Evolutionary conservation across 2,888 invertebrate species (phyloP).

Genomic region (Gortyna flavago): DNA sequence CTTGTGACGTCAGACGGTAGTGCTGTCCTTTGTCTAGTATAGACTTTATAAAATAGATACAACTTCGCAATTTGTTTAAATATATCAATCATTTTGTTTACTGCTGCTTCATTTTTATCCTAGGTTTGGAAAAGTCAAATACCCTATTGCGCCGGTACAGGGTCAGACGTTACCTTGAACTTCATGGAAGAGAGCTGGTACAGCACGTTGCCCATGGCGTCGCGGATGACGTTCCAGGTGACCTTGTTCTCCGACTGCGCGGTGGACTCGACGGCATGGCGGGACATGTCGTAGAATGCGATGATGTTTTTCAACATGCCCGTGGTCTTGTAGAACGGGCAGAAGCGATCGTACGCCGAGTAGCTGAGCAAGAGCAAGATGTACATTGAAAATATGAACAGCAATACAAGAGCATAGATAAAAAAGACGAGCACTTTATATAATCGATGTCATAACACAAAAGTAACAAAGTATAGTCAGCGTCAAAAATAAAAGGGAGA

Average conservation of each 20-base stretch:
- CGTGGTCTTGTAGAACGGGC: slow-evolving; percentile 99
- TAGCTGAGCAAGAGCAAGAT: slow-evolving; percentile 88
- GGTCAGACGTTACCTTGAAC: slow-evolving; percentile 38
- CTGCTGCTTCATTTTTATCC: no score
- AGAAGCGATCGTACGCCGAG: slow-evolving; percentile 98
- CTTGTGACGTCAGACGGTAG: not conserved
- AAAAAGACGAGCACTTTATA: not conserved
- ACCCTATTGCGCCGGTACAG: not conserved
- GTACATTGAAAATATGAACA: not conserved
- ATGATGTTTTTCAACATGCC: slow-evolving; percentile 99
- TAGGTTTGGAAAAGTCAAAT: not conserved
- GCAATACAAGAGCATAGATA: no score
- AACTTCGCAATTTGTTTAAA: not conserved
- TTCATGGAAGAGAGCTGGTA: slow-evolving; percentile 99
- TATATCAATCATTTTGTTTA: not conserved
- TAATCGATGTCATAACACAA: not conserved
- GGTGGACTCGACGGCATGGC: slow-evolving; percentile 99
- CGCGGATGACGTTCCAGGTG: slow-evolving; percentile 99
- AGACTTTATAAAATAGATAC: not conserved
- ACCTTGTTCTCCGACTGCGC: slow-evolving; percentile 99
- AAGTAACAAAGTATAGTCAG: not conserved
- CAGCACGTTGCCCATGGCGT: slow-evolving; percentile 98
- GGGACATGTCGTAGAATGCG: slow-evolving; percentile 99
- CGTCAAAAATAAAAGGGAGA: not conserved
- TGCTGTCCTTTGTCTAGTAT: not conserved